phyloP scores from a whole-genome alignment of 2,888 invertebrate genomes.

The Thecocarcelia acutangulata region DNA sequence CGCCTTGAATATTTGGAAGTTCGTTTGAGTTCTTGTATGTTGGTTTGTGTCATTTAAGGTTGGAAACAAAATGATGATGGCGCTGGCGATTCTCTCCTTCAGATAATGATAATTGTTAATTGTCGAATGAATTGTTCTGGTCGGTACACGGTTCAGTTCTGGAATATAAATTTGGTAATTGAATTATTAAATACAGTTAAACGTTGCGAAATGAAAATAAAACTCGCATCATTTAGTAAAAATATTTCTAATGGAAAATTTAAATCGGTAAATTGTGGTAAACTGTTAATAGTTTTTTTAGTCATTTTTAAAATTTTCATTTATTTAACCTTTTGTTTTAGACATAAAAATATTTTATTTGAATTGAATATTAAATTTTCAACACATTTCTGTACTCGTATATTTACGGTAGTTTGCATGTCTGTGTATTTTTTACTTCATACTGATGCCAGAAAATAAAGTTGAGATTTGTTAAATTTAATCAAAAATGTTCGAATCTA shows the following conservation, averaged over 20 bases:
- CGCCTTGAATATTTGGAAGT: slow-evolving; percentile 23
- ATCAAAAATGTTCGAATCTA: too few relatives aligned
- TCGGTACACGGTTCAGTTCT: slow-evolving; percentile 51
- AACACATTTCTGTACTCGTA: too few relatives aligned
- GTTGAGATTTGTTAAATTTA: too few relatives aligned
- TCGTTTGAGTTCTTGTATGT: neutral
- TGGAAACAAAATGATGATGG: neutral
- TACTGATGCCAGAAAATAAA: too few relatives aligned
- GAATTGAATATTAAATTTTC: too few relatives aligned
- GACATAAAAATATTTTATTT: neutral
- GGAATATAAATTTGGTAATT: slow-evolving; percentile 72
- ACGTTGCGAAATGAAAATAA: slow-evolving; percentile 64
- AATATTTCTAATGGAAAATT: slow-evolving; percentile 65
- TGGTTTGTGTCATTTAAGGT: neutral
- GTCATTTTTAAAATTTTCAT: slow-evolving; percentile 11
- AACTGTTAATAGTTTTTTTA: slow-evolving; percentile 58
- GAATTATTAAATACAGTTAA: slow-evolving; percentile 70
- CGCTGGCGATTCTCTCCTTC: slow-evolving; percentile 70
- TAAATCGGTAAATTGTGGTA: slow-evolving; percentile 46
- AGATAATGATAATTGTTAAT: slow-evolving; percentile 73
- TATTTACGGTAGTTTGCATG: too few relatives aligned
- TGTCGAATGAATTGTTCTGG: slow-evolving; percentile 70
- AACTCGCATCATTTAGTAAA: slow-evolving; percentile 47
- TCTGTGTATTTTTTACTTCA: too few relatives aligned
- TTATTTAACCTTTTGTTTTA: neutral